A percentile compares a stretch with the other conserved stretches of the same genome.
Evolutionary conservation across 2,797 vertebrate species (phyloP).

Genomic region (Leptoclinus maculatus): DNA sequence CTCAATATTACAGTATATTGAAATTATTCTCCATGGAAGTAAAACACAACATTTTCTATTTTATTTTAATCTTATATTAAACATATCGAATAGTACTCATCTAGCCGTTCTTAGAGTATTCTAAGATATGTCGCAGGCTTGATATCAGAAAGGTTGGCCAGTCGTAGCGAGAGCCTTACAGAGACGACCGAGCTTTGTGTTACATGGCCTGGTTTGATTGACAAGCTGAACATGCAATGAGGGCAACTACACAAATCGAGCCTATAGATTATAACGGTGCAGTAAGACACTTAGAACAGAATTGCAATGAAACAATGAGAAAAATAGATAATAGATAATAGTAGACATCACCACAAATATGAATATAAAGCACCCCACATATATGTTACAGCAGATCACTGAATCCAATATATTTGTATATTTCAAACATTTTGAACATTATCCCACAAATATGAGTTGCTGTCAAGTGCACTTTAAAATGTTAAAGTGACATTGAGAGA

Average conservation of each 20-base stretch:
- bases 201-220: slow-evolving; percentile 73
- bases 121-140: slow-evolving; percentile 81
- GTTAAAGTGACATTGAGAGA: no score
- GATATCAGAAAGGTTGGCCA: slow-evolving; percentile 77
- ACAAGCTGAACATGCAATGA: slow-evolving; percentile 87
- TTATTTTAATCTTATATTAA: slow-evolving; percentile 86
- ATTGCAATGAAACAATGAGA: slow-evolving; percentile 77
- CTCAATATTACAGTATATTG: slow-evolving; percentile 84
- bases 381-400: no score
- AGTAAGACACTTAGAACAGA: slow-evolving; percentile 78
- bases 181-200: slow-evolving; percentile 68
- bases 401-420: no score
- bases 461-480: no score
- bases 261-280: slow-evolving; percentile 77
- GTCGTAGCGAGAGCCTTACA: slow-evolving; percentile 53
- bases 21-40: slow-evolving; percentile 84
- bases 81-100: slow-evolving; percentile 88
- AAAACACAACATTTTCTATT: slow-evolving; percentile 84
- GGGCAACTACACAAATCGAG: slow-evolving; percentile 80
- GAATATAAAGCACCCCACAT: no score
- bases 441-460: no score
- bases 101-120: slow-evolving; percentile 84
- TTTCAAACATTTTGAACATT: no score
- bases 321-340: slow-evolving; percentile 50
- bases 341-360: no score